A percentile compares a stretch with the other conserved stretches of the same genome.
Conservation (phyloP, 2,113 vertebrate species). For the Hipposideros armiger region DNA sequence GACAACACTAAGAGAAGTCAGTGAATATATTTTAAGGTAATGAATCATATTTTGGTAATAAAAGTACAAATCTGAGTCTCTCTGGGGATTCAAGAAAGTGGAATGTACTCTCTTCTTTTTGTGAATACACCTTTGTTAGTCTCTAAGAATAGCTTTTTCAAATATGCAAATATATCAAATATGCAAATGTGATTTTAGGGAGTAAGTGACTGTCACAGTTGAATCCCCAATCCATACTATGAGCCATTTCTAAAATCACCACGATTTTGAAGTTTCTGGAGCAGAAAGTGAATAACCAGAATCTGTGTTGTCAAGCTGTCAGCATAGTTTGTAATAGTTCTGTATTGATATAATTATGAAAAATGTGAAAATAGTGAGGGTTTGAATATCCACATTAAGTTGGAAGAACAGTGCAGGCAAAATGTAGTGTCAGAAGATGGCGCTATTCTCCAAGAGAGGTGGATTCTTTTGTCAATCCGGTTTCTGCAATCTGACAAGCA, state of each 20-base stretch:
- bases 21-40: not conserved
- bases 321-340: not conserved
- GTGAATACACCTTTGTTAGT: not conserved
- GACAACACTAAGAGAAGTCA: not conserved
- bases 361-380: not conserved
- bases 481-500: not conserved
- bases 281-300: not conserved
- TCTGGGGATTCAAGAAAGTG: not conserved
- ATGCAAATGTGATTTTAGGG: slow-evolving; percentile 5
- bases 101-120: not conserved
- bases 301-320: not conserved
- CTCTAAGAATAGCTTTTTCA: slow-evolving; percentile 43
- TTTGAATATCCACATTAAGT: not conserved
- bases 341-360: not conserved
- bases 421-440: not conserved
- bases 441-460: not conserved
- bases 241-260: slow-evolving; percentile 1
- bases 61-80: not conserved
- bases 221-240: not conserved
- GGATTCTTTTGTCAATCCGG: not conserved
- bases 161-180: slow-evolving; percentile 48
- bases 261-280: slow-evolving; percentile 29
- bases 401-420: not conserved
- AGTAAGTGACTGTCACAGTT: not conserved
- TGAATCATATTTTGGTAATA: not conserved